Conservation (phyloP, 2,888 invertebrate species). For the Clostera curtula region DNA sequence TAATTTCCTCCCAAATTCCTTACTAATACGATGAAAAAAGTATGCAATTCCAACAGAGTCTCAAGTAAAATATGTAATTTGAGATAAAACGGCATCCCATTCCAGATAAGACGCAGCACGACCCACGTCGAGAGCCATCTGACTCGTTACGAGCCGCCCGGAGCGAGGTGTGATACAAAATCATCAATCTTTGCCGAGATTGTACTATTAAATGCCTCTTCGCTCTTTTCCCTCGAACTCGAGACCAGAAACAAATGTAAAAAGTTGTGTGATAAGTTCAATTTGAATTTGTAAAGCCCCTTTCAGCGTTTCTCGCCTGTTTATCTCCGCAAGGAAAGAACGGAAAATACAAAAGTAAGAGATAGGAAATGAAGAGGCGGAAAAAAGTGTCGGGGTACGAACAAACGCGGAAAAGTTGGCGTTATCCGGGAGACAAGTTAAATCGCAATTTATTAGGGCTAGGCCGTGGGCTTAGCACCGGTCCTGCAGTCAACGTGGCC, state of each 20-base stretch:
- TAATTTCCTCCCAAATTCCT: constrained; percentile 30
- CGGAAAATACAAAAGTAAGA: constrained; percentile 75
- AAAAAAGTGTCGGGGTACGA: constrained; percentile 73
- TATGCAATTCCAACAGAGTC: constrained; percentile 53
- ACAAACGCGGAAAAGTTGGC: constrained; percentile 73
- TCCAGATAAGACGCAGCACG: constrained; percentile 70
- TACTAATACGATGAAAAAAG: constrained; percentile 45
- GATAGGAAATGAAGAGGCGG: constrained; percentile 75
- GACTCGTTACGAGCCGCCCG: constrained; percentile 72
- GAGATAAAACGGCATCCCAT: constrained; percentile 72
- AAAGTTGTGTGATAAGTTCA: constrained; percentile 76
- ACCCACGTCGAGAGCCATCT: constrained; percentile 69
- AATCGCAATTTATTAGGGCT: constrained; percentile 75
- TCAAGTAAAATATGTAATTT: constrained; percentile 74
- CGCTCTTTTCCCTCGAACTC: constrained; percentile 71
- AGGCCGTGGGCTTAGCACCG: constrained; percentile 61
- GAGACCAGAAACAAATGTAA: constrained; percentile 75
- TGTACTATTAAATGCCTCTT: constrained; percentile 75
- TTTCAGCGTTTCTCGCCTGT: constrained; percentile 74
- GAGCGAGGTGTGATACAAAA: constrained; percentile 76
- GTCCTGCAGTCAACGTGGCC: constrained; percentile 25
- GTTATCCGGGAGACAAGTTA: constrained; percentile 75
- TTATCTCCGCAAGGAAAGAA: constrained; percentile 70
- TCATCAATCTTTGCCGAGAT: constrained; percentile 74
- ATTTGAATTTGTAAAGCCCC: constrained; percentile 76